Base-by-base conservation (phyloP, 2,888 invertebrate species). In the Andrena marginata region DNA sequence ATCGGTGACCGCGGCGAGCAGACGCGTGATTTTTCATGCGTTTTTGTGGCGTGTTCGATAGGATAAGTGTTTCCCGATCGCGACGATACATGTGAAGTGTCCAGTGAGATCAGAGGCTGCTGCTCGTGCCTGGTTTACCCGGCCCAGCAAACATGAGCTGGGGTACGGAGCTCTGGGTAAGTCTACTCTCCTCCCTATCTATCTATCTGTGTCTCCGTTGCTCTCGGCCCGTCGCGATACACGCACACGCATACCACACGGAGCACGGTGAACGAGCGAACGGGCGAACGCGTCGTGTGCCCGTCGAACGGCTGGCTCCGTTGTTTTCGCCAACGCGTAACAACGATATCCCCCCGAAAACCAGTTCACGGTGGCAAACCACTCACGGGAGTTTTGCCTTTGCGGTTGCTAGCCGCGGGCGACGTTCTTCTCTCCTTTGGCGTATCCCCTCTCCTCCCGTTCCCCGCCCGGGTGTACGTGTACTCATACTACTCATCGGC, bases 101-200 rank as follows among this genome's bases (percentile, higher is more conserved):
- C 80, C 88, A 82, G 89, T 68, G 80, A 77, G 64, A 77, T 48
- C 62, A 67, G 59, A 49, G 23, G 56, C 74, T 35, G 33, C 69
- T 56, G 68, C 64, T 89, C 76, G 89, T 85, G 87, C 89, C 88
- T 89, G 92, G 92, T 91, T 90, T 87, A 89, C 88, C 92, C 91
- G 90, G 90, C 90, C 89, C 85, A 87, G 89, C 90, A 92, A 94
- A 90, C 90, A 94, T 94, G 94, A 94, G 94, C 92, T 94, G 94
- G 94, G 94, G 94, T 87, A 94, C 93, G 90, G 94, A 94, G 91
- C 93, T 94, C 89, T 94, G 94, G 94, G 94, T 94, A 91, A 94
- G 94, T 71, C 80, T 80, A 56, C 68, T 62, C 42, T 29, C 76
- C 54, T 72, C 77, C 54, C 72, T 73, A 29, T 72, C 42, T 56